These are phyloP conservation scores for Hyperoplus immaculatus DNA, from an alignment of 2,797 vertebrate genomes.

Conservation along the genomic window DNA sequence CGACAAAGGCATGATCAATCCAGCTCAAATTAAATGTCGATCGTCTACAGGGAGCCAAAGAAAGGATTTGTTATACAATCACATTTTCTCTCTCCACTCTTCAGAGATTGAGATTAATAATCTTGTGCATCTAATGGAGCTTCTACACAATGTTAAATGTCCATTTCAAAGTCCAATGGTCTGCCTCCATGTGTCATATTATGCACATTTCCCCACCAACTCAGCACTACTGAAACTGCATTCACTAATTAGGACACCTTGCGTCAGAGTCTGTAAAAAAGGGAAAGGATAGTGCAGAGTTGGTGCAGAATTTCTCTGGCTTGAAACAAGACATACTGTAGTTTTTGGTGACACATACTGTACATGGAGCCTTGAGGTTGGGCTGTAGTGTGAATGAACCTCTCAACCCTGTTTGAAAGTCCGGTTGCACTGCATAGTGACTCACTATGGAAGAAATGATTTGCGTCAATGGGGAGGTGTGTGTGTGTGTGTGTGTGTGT, in stretches of 20 bases:
- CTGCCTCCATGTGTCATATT: not conserved
- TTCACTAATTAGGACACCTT: not conserved
- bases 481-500: too few species aligned
- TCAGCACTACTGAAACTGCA: not conserved
- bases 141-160: not conserved
- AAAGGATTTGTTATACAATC: slow-evolving; percentile 11
- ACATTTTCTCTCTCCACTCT: slow-evolving; percentile 4
- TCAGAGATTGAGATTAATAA: slow-evolving; percentile 37
- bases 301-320: slow-evolving; percentile 1
- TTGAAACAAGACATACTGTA: slow-evolving; percentile 15
- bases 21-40: slow-evolving; percentile 6
- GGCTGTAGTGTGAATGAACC: slow-evolving; percentile 40
- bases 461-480: slow-evolving; percentile 41
- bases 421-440: slow-evolving; percentile 40
- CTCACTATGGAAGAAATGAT: slow-evolving; percentile 42
- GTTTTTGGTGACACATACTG: slow-evolving; percentile 26
- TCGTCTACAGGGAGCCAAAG: slow-evolving; percentile 21
- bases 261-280: not conserved
- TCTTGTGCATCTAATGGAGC: not conserved
- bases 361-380: slow-evolving; percentile 19
- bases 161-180: slow-evolving; percentile 5
- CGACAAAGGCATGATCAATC: slow-evolving; percentile 4
- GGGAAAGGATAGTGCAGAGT: not conserved
- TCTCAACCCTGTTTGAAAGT: slow-evolving; percentile 39
- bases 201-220: not conserved